Conservation (phyloP, 2,888 invertebrate species). For the Parnassius mnemosyne region DNA sequence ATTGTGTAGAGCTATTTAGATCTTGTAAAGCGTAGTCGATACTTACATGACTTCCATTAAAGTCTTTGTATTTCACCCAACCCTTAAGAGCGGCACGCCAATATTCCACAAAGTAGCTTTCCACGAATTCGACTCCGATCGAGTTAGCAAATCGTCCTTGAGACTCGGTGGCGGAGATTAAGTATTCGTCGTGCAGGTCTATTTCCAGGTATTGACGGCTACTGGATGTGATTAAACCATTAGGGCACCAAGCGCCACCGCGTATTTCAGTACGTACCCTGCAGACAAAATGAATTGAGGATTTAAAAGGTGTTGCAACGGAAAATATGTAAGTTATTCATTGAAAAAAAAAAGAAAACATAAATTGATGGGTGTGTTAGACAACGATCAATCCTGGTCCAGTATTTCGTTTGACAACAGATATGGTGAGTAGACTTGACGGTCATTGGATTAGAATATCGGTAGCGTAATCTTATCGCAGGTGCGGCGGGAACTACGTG, state of each 20-base stretch:
- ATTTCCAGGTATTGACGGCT: conserved; percentile 92
- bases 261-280: conserved; percentile 92
- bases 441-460: conserved; percentile 68
- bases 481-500: conserved; percentile 54
- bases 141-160: conserved; percentile 96
- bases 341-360: too few relatives aligned
- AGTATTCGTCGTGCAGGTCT: conserved; percentile 86
- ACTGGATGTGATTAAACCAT: conserved; percentile 86
- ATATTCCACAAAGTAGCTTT: conserved; percentile 91
- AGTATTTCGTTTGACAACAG: conserved; percentile 58
- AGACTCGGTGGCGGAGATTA: conserved; percentile 92
- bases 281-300: conserved; percentile 33
- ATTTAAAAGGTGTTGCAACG: too few relatives aligned
- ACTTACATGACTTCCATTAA: conserved; percentile 87
- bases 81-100: conserved; percentile 84
- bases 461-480: conserved; percentile 57
- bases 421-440: conserved; percentile 42
- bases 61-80: conserved; percentile 90
- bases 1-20: too few relatives aligned
- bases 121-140: conserved; percentile 93
- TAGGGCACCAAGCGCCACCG: conserved; percentile 97
- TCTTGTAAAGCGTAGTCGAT: conserved; percentile 1
- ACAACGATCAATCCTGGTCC: conserved; percentile 26
- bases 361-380: too few relatives aligned
- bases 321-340: too few relatives aligned